phyloP scores from a whole-genome alignment of 2,888 invertebrate species.

The Acanthosepion lycidas region DNA sequence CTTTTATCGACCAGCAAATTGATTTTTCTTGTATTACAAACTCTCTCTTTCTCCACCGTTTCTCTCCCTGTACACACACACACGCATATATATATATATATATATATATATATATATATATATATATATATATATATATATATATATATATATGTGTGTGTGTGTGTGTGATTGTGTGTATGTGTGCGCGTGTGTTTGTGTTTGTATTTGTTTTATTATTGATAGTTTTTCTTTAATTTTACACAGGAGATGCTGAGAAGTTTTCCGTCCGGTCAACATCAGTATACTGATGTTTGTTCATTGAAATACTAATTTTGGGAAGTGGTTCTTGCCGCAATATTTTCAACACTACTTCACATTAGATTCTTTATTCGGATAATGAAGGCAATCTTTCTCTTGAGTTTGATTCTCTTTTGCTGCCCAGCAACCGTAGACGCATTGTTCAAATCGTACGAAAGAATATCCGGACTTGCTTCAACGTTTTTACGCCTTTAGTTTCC shows the following conservation, averaged over 20 bases:
- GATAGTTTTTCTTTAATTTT: background rate
- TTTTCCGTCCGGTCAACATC: too few relatives aligned
- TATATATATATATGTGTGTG: background rate
- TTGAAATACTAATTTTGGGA: too few relatives aligned
- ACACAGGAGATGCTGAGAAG: too few relatives aligned
- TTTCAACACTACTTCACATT: background rate
- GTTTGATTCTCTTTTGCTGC: background rate
- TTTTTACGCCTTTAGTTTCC: background rate
- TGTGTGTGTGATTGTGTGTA: too few relatives aligned
- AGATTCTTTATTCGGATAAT: background rate
- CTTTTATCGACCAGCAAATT: background rate
- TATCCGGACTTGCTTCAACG: background rate
- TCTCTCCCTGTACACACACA: background rate
- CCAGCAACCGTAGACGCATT: background rate
- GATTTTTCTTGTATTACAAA: background rate
- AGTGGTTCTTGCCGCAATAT: too few relatives aligned
- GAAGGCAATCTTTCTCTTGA: background rate
- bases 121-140: background rate
- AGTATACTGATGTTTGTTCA: too few relatives aligned
- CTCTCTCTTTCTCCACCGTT: background rate
- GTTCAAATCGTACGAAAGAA: background rate
- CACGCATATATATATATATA: background rate
- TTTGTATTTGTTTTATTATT: background rate
- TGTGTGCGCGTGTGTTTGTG: background rate
- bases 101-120: background rate